These are phyloP conservation scores for Drosophila teissieri DNA, from an alignment of 1,140 invertebrate species.

Conservation along the genomic window DNA sequence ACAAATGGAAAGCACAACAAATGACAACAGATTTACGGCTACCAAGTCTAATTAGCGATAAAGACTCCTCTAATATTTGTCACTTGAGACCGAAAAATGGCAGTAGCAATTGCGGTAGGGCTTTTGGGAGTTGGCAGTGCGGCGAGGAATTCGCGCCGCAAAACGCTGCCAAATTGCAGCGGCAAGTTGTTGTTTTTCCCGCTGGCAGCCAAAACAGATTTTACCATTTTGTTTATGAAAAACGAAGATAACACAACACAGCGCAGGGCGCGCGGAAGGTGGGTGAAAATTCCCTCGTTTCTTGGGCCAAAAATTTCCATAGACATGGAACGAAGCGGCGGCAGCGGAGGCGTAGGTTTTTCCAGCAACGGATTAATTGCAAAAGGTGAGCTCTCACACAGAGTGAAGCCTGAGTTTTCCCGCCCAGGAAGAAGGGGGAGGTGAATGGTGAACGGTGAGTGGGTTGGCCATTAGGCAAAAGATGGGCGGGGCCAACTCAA, in stretches of 20 bases:
- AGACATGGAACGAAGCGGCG: constrained; percentile 16
- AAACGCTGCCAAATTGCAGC: constrained; percentile 79
- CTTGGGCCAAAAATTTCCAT: constrained; percentile 50
- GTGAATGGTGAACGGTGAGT: neutral
- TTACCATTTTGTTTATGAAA: constrained; percentile 79
- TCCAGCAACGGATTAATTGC: constrained; percentile 56
- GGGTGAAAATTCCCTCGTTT: constrained; percentile 13
- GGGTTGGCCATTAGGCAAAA: constrained; percentile 51
- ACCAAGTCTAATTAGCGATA: constrained; percentile 82
- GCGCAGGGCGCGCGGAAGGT: neutral
- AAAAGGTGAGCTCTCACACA: constrained; percentile 46
- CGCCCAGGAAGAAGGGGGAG: neutral
- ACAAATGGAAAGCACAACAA: constrained; percentile 48
- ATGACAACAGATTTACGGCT: constrained; percentile 82
- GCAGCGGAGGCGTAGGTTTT: constrained; percentile 2
- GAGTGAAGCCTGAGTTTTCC: constrained; percentile 8
- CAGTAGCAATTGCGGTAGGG: constrained; percentile 38
- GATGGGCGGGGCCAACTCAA: constrained; percentile 50
- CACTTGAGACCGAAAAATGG: constrained; percentile 79
- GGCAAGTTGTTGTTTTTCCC: constrained; percentile 56
- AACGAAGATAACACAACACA: constrained; percentile 46
- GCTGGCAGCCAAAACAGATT: constrained; percentile 77
- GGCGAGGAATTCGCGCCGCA: constrained; percentile 23
- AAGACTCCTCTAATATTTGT: constrained; percentile 83
- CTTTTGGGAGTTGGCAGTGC: constrained; percentile 30